Percentiles rank a stretch among this genome's conserved stretches.
Evolutionary conservation across 2,797 vertebrate genomes (phyloP).

Genomic region (Coregonus sp.): DNA sequence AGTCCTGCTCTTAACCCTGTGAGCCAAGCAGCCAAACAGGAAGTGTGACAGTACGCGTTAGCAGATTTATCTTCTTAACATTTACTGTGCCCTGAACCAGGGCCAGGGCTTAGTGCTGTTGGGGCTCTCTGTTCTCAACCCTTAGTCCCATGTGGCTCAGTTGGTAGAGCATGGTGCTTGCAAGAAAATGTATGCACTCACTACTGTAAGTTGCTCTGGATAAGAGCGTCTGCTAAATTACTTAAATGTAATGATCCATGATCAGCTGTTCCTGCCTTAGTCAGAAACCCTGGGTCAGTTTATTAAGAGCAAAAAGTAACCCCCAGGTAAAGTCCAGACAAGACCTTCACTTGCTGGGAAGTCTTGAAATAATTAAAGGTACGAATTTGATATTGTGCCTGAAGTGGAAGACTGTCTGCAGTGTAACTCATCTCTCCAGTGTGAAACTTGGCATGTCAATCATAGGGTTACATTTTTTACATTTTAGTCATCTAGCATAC

Average conservation of each 20-base stretch:
- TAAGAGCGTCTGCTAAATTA: too few relatives aligned
- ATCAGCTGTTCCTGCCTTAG: too few relatives aligned
- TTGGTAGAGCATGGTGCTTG: too few relatives aligned
- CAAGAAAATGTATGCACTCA: too few relatives aligned
- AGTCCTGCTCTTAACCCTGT: background rate
- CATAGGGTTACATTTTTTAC: too few relatives aligned
- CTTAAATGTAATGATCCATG: too few relatives aligned
- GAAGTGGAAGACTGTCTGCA: background rate
- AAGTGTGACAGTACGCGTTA: background rate
- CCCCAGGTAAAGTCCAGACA: background rate
- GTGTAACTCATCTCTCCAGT: background rate
- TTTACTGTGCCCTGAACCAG: background rate
- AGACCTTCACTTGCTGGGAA: background rate
- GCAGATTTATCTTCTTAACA: background rate
- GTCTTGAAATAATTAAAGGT: background rate
- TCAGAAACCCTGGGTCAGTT: too few relatives aligned
- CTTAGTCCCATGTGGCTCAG: too few relatives aligned
- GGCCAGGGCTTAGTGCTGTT: background rate
- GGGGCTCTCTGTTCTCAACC: background rate
- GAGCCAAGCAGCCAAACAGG: conserved; percentile 7
- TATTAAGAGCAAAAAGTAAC: too few relatives aligned
- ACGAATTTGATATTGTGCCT: background rate
- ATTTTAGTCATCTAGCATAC: too few relatives aligned
- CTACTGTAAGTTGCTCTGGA: too few relatives aligned
- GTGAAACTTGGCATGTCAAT: too few relatives aligned